phyloP scores from a whole-genome alignment of 2,888 invertebrate genomes.

The Eledona agricola region DNA sequence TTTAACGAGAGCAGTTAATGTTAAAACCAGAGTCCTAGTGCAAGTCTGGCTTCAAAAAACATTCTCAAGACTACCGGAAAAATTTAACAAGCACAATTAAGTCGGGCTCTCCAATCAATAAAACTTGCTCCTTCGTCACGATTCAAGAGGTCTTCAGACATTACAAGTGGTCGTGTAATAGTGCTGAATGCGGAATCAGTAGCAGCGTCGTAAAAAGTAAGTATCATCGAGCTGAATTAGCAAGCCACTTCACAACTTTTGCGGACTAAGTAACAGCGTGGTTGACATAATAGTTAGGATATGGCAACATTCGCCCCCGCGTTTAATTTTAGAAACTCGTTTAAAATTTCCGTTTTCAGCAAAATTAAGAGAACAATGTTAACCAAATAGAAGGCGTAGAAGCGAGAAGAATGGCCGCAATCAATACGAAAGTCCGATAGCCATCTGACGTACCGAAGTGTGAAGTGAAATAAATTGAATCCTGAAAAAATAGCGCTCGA shows the following conservation, averaged over 20 bases:
- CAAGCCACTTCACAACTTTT: slow-evolving; percentile 24
- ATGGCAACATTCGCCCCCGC: slow-evolving; percentile 5
- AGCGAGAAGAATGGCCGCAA: slow-evolving; percentile 13
- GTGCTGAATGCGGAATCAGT: slow-evolving; percentile 30
- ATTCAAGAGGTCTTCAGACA: slow-evolving; percentile 11
- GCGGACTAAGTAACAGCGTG: slow-evolving; percentile 28
- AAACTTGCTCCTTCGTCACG: slow-evolving; percentile 10
- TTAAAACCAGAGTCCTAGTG: no score
- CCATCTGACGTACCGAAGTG: slow-evolving; percentile 6
- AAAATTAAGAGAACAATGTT: slow-evolving; percentile 13
- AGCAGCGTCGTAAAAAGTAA: slow-evolving; percentile 20
- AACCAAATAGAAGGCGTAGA: slow-evolving; percentile 7
- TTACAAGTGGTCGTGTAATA: slow-evolving; percentile 20
- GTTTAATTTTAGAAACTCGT: slow-evolving; percentile 20
- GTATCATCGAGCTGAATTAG: slow-evolving; percentile 24
- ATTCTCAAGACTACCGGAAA: no score
- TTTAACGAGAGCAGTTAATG: no score
- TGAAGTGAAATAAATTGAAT: background rate
- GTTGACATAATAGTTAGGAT: slow-evolving; percentile 30
- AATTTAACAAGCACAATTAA: no score
- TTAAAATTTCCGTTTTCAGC: slow-evolving; percentile 14
- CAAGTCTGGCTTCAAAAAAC: no score
- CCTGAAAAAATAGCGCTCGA: no score
- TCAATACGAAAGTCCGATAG: slow-evolving; percentile 12
- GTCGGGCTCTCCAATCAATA: slow-evolving; percentile 8